Conservation (phyloP, 2,797 vertebrate species). For the Myiotriccus ornatus region DNA sequence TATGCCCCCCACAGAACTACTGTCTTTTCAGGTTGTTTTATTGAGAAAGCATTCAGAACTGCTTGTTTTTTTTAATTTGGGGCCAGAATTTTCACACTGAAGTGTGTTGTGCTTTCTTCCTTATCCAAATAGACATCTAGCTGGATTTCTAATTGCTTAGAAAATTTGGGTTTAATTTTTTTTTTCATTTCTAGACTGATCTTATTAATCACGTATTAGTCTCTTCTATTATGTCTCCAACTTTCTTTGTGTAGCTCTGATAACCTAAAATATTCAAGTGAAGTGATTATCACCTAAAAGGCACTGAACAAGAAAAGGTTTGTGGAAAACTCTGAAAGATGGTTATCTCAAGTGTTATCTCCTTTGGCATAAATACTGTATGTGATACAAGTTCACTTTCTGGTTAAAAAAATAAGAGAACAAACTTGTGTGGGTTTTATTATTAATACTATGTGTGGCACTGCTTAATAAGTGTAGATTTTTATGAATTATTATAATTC, state of each 20-base stretch:
- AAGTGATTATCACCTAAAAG: neutral
- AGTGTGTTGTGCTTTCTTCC: neutral
- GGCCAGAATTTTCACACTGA: neutral
- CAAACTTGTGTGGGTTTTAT: accelerated
- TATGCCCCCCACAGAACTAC: neutral
- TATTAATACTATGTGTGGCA: neutral
- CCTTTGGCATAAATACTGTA: neutral
- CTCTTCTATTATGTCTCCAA: neutral
- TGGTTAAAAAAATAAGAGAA: neutral
- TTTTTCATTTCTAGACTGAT: neutral
- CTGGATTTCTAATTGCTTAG: neutral
- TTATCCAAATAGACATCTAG: neutral
- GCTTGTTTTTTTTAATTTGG: neutral
- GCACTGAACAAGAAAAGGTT: neutral
- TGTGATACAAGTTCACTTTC: neutral
- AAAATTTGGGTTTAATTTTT: neutral
- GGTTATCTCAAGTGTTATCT: neutral
- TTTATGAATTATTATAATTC: neutral
- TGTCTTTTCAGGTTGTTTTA: neutral
- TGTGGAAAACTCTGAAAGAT: neutral
- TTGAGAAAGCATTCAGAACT: neutral
- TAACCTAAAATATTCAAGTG: neutral
- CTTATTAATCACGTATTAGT: neutral
- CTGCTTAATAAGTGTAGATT: neutral
- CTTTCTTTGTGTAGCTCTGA: accelerated